Evolutionary conservation across 2,797 vertebrate genomes (phyloP).

Genomic region (Darevskia mixta): DNA sequence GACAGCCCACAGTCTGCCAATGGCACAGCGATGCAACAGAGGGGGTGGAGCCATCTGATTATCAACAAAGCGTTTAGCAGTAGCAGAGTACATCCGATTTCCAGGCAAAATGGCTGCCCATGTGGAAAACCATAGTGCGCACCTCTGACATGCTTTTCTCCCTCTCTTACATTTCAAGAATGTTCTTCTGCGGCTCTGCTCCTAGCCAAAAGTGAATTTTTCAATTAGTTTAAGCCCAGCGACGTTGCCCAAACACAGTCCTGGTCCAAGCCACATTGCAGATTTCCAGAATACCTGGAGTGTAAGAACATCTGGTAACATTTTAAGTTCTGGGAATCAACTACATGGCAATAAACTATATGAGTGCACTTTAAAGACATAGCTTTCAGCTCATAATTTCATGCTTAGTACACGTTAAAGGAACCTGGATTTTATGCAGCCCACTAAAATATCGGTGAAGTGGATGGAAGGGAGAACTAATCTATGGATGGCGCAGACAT

Average conservation of each 20-base stretch:
- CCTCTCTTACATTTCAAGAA: neutral
- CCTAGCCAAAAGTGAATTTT: neutral
- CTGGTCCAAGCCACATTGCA: slow-evolving; percentile 18
- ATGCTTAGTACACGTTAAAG: slow-evolving; percentile 44
- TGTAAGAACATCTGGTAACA: slow-evolving; percentile 23
- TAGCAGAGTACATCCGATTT: neutral
- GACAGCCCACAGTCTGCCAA: too few species aligned
- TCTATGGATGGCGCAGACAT: slow-evolving; percentile 10
- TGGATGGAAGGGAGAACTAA: slow-evolving; percentile 22
- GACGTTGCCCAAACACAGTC: neutral
- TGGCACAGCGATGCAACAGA: too few species aligned
- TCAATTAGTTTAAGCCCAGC: slow-evolving; percentile 11
- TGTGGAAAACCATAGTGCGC: neutral
- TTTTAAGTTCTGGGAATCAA: slow-evolving; percentile 39
- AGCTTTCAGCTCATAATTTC: slow-evolving; percentile 48
- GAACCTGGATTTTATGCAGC: slow-evolving; percentile 35
- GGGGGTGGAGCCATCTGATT: neutral
- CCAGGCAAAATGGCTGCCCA: neutral
- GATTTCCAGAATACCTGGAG: slow-evolving; percentile 30
- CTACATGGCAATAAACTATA: slow-evolving; percentile 36
- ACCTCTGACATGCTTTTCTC: neutral
- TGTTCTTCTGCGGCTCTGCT: neutral
- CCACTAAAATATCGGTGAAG: slow-evolving; percentile 40
- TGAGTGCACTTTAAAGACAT: slow-evolving; percentile 34
- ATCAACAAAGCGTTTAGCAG: neutral